phyloP scores from a whole-genome alignment of 2,113 vertebrate genomes.

The Semnornis frantzii region DNA sequence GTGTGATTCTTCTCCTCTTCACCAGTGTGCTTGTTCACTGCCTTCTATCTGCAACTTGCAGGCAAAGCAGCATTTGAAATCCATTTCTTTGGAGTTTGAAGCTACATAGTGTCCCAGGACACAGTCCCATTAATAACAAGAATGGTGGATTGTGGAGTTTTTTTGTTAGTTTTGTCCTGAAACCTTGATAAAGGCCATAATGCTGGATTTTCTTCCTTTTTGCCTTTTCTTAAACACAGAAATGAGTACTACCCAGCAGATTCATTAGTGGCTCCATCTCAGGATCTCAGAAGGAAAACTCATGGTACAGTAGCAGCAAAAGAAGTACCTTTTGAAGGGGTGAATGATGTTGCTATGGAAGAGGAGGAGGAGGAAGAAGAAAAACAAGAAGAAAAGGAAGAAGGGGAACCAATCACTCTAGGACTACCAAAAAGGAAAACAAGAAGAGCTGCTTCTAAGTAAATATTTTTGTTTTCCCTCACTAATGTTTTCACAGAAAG shows the following conservation, averaged over 20 bases:
- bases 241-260: slow-evolving; percentile 93
- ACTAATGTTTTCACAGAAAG: neutral
- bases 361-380: slow-evolving; percentile 55
- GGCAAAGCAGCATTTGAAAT: neutral
- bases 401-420: slow-evolving; percentile 51
- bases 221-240: slow-evolving; percentile 59
- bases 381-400: slow-evolving; percentile 66
- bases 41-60: neutral
- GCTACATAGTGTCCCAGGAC: neutral
- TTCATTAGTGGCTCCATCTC: slow-evolving; percentile 88
- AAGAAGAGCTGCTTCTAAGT: slow-evolving; percentile 91
- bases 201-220: neutral
- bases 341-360: slow-evolving; percentile 39
- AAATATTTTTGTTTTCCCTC: slow-evolving; percentile 54
- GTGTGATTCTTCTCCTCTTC: neutral
- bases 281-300: slow-evolving; percentile 83
- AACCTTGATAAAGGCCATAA: neutral
- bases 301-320: slow-evolving; percentile 14
- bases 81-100: neutral
- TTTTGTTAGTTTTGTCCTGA: neutral
- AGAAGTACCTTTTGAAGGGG: slow-evolving; percentile 19
- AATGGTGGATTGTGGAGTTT: neutral
- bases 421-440: slow-evolving; percentile 78
- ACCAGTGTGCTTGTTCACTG: neutral
- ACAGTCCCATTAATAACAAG: neutral